Base-by-base conservation (phyloP, 2,797 vertebrate genomes). In the Pseudotriccus pelzelni region DNA sequence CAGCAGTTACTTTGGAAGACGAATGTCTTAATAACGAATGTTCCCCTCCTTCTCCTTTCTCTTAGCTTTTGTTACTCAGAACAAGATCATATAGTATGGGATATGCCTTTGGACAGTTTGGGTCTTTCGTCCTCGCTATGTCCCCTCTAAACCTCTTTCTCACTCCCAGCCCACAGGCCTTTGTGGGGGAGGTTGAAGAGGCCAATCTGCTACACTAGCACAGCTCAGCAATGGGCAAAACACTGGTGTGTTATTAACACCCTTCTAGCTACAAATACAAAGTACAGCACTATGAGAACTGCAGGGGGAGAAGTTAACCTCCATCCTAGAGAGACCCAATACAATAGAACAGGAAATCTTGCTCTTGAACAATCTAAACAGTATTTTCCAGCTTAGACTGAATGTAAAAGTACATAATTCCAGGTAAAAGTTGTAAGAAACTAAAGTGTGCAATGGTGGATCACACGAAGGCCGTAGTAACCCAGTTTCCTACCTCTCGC, bases 71-170 rank as follows among this genome's bases (percentile, higher is more conserved):
- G 36, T 55, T 68, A 10, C 15, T 62, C 22, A 55, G 46, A 27
- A 49, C 19, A 68, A 68, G 32, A 36, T 8, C 0, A 0, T 12
- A 28, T 16, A 4, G 9, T 17, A 21, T 37, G 41, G 27, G 22
- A 24, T 37, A 37, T 37, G 37, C 12, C 37, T 37, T 37, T 12
- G 23, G 12, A 24, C 5, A 81, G 36, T 68, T 68, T 49, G 22
- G 3, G 7, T 43, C 27, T 62, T 75, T 47, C 47, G 10, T 41
- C 34, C 53, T 12, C 36, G 5, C 30, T 50, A 2, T 23, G 15
- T n/a, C 25, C 18, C 4, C 15, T 55, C 34, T 60, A 27, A 68
- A 55, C 8, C 8, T 32, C 53, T 46, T 30, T 12, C 14, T 14
- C 10, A 16, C 3, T 60, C 15, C 34, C 36, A 55, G 34, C 4